A percentile compares a stretch with the other conserved stretches of the same genome.
Evolutionary conservation across 1,140 invertebrate genomes (phyloP).

Genomic region (Drosophila seguyi): DNA sequence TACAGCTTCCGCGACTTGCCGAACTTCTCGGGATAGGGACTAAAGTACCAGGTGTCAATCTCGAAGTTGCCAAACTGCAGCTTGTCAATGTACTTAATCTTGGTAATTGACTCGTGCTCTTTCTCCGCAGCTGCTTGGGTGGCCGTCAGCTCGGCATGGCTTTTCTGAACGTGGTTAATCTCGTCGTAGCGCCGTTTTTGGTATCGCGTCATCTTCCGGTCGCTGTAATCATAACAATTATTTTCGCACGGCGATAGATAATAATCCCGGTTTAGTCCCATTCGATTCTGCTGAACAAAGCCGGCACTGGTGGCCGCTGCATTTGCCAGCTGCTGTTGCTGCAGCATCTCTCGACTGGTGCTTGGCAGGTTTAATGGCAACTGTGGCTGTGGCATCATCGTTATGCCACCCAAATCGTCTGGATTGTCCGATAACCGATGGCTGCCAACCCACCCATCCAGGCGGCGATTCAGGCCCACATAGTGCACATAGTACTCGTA

Average conservation of each 20-base stretch:
- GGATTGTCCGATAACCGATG: constrained; percentile 87
- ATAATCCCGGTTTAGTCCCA: constrained; percentile 49
- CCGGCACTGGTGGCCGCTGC: constrained; percentile 4
- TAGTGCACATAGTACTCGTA: constrained; percentile 99
- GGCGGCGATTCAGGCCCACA: constrained; percentile 96
- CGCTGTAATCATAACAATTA: constrained; percentile 86
- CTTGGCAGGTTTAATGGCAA: constrained; percentile 19
- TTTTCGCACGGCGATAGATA: constrained; percentile 87
- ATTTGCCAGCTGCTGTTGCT: neutral
- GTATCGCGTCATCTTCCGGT: constrained; percentile 98
- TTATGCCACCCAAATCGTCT: constrained; percentile 63
- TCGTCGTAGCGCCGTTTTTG: constrained; percentile 99
- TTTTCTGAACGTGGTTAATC: constrained; percentile 99
- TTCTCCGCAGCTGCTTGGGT: constrained; percentile 98
- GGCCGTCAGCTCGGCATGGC: constrained; percentile 98
- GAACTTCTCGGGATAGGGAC: constrained; percentile 98
- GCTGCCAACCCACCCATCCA: constrained; percentile 98
- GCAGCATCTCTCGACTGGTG: constrained; percentile 35
- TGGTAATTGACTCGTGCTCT: constrained; percentile 98
- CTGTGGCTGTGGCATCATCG: constrained; percentile 24
- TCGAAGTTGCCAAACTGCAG: constrained; percentile 98
- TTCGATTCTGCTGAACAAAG: constrained; percentile 22
- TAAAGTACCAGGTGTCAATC: constrained; percentile 99
- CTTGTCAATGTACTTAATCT: constrained; percentile 99
- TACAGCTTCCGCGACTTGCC: constrained; percentile 97